These are phyloP conservation scores for Arbacia lixula DNA, from an alignment of 53 echinoderm and acorn worm species.

Conservation along the genomic window DNA sequence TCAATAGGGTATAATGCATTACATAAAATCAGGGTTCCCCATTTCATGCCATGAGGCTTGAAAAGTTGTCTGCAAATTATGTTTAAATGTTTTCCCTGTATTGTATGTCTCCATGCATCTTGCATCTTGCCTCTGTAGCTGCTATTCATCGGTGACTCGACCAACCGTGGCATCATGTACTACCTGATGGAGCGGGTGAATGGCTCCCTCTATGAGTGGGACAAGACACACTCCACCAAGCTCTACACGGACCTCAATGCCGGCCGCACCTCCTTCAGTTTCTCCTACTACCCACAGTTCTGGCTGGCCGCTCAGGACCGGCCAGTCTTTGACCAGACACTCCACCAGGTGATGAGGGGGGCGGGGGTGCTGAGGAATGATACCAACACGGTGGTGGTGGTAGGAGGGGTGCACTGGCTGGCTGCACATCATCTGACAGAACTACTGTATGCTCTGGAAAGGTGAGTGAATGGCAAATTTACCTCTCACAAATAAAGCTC, in stretches of 20 bases:
- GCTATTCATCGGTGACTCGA: slow-evolving; percentile 93
- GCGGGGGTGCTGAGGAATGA: slow-evolving; percentile 68
- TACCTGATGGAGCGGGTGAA: slow-evolving; percentile 93
- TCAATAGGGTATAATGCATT: too few species aligned
- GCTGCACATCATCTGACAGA: slow-evolving; percentile 86
- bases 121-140: slow-evolving; percentile 39
- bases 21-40: too few species aligned
- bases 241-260: slow-evolving; percentile 85
- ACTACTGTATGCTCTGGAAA: slow-evolving; percentile 61
- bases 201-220: slow-evolving; percentile 86
- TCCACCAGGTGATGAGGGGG: slow-evolving; percentile 66
- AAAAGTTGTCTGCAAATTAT: too few species aligned
- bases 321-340: slow-evolving; percentile 79
- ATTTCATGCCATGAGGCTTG: too few species aligned
- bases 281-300: slow-evolving; percentile 97
- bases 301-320: slow-evolving; percentile 81
- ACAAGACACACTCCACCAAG: slow-evolving; percentile 93
- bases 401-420: slow-evolving; percentile 94
- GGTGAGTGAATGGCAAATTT: too few species aligned
- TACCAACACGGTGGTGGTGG: slow-evolving; percentile 73
- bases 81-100: too few species aligned
- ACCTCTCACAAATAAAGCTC: too few species aligned
- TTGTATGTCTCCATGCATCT: too few species aligned
- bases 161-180: slow-evolving; percentile 98
- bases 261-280: slow-evolving; percentile 72